Percentiles rank a stretch among this genome's conserved stretches.
Conservation (phyloP, 1,140 invertebrate genomes). For the Heterodera schachtii region DNA sequence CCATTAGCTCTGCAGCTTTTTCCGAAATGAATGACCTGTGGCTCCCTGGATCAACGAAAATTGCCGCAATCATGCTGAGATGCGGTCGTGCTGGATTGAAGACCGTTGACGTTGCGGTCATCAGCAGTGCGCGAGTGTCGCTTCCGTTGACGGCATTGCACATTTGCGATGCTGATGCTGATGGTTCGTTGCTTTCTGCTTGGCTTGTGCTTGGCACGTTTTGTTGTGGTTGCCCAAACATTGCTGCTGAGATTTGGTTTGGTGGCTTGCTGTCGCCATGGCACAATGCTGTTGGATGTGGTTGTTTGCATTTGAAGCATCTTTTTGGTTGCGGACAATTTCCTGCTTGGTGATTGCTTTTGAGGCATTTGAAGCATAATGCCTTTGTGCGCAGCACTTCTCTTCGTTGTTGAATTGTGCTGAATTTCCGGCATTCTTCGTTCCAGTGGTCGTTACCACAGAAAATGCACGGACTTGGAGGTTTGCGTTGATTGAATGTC, state of each 20-base stretch:
- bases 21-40: neutral
- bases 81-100: neutral
- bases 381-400: neutral
- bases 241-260: neutral
- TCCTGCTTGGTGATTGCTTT: neutral
- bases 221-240: neutral
- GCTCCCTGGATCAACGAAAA: neutral
- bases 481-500: neutral
- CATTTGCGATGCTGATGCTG: no score
- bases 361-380: slow-evolving; percentile 2
- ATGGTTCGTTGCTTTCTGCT: neutral
- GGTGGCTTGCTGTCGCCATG: no score
- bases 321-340: neutral
- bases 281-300: neutral
- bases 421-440: no score
- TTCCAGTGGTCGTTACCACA: slow-evolving; percentile 7
- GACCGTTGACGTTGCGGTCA: neutral
- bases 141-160: neutral
- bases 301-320: neutral
- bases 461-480: neutral
- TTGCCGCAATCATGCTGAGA: neutral
- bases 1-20: neutral
- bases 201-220: neutral
- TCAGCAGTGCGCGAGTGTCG: neutral
- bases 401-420: neutral